Percentiles rank a stretch among this genome's conserved stretches.
Conservation (phyloP, 2,888 invertebrate species). For the Drosophila recens region DNA sequence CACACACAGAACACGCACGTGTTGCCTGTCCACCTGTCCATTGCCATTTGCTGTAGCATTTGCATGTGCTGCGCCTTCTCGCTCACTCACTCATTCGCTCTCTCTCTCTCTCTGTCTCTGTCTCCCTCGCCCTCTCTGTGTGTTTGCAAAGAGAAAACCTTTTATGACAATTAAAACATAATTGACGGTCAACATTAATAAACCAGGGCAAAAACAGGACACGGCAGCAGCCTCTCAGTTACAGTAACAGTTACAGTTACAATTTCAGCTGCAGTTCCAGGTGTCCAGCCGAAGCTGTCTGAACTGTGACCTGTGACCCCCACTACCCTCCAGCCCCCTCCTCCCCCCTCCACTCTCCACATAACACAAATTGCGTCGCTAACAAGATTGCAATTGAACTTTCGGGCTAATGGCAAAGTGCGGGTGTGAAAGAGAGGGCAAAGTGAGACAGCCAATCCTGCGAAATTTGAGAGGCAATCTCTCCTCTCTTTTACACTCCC, state of each 20-base stretch:
- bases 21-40: constrained; percentile 40
- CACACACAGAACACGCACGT: constrained; percentile 38
- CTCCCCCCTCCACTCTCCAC: background rate
- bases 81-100: background rate
- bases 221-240: background rate
- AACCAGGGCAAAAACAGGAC: constrained; percentile 61
- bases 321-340: background rate
- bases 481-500: background rate
- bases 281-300: constrained; percentile 21
- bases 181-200: constrained; percentile 85
- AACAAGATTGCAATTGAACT: constrained; percentile 78
- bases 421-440: background rate
- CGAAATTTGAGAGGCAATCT: constrained; percentile 5
- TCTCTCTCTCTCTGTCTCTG: background rate
- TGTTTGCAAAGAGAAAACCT: constrained; percentile 72
- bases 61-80: constrained; percentile 12
- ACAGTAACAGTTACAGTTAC: background rate
- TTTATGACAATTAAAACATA: constrained; percentile 86
- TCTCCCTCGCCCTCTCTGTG: constrained; percentile 8
- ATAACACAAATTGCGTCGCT: constrained; percentile 46
- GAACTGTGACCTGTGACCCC: constrained; percentile 3
- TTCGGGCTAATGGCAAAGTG: constrained; percentile 27
- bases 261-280: background rate
- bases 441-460: constrained; percentile 58
- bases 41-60: constrained; percentile 26